These are phyloP conservation scores for Sebastes alutus DNA, from an alignment of 2,797 vertebrate genomes.

Conservation along the genomic window DNA sequence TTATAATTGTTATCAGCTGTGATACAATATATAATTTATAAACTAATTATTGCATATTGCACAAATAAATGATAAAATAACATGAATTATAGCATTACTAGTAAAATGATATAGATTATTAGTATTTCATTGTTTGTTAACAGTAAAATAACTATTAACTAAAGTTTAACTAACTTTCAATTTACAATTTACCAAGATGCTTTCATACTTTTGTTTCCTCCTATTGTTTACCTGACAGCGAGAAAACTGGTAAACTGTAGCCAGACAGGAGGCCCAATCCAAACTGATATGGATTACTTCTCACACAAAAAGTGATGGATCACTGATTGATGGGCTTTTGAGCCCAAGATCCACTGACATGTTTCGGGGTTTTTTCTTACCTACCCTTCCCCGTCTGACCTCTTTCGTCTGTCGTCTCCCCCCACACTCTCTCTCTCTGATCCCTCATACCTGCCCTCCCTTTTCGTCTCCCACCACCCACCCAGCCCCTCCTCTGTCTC, in stretches of 20 bases:
- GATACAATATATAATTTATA: too few species aligned
- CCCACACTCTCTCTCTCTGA: neutral
- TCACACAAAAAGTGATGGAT: conserved; percentile 22
- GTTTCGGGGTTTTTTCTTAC: neutral
- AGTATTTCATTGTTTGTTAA: too few species aligned
- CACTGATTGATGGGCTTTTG: conserved; percentile 36
- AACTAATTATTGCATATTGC: too few species aligned
- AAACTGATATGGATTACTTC: conserved; percentile 31
- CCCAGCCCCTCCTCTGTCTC: neutral
- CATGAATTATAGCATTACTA: too few species aligned
- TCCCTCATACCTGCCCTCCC: neutral
- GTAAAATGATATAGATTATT: too few species aligned
- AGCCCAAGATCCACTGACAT: conserved; percentile 14
- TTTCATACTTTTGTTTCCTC: conserved; percentile 8
- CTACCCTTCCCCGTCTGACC: neutral
- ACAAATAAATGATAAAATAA: too few species aligned
- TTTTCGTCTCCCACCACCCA: neutral
- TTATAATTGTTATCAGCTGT: too few species aligned
- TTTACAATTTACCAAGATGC: neutral
- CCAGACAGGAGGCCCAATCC: conserved; percentile 22
- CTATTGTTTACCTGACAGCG: neutral
- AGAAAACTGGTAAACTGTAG: conserved; percentile 8
- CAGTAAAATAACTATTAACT: too few species aligned
- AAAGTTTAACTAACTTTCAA: too few species aligned
- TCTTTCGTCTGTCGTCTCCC: neutral